These are phyloP conservation scores for Caranx ignobilis DNA, from an alignment of 2,113 vertebrate genomes.

Conservation along the genomic window DNA sequence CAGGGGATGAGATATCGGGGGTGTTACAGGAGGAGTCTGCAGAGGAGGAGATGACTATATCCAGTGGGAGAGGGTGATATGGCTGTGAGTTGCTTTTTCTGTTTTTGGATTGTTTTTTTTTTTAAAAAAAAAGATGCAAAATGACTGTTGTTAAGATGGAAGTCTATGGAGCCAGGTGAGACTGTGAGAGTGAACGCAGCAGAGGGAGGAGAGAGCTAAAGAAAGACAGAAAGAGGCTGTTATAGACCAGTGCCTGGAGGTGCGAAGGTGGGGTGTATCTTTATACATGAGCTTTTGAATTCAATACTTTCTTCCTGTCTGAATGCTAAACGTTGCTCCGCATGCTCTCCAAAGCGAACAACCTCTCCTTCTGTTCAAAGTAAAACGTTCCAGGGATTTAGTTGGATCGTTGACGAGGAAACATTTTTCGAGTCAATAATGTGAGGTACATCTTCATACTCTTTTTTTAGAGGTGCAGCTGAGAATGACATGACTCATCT, in stretches of 20 bases:
- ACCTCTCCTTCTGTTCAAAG: no score
- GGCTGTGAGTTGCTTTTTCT: not conserved
- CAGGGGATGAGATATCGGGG: not conserved
- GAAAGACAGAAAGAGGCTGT: not conserved
- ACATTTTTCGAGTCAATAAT: no score
- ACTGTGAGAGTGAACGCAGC: not conserved
- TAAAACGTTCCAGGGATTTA: not conserved
- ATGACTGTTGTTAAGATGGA: not conserved
- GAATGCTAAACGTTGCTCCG: not conserved
- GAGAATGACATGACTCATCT: not conserved
- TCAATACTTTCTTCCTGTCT: not conserved
- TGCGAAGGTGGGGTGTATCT: not conserved
- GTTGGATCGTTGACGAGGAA: not conserved
- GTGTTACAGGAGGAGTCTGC: not conserved
- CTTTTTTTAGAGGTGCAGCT: no score
- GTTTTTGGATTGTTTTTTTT: not conserved
- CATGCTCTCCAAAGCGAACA: slow-evolving; percentile 4
- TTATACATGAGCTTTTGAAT: not conserved
- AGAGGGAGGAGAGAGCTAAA: not conserved
- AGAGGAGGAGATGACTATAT: not conserved
- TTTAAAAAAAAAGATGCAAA: not conserved
- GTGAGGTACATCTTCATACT: no score
- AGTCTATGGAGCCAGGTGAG: not conserved
- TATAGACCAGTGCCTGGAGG: not conserved
- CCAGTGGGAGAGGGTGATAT: not conserved